Conservation (phyloP, 2,113 vertebrate genomes). For the Podarcis raffonei region DNA sequence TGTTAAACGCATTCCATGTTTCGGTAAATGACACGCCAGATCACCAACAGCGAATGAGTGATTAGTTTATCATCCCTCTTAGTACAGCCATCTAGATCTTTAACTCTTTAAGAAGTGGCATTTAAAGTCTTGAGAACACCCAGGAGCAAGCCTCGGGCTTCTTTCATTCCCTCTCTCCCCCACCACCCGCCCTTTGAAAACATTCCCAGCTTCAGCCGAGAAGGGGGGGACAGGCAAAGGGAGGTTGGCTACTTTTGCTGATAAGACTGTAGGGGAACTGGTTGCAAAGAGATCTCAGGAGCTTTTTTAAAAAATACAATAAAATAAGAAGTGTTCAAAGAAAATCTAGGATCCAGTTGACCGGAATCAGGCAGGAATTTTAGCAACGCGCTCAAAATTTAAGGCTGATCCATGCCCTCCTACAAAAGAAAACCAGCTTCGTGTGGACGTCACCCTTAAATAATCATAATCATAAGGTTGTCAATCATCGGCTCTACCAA, state of each 20-base stretch:
- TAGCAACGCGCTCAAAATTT: not conserved
- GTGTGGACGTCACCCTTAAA: not conserved
- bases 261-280: conserved; percentile 58
- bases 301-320: no score
- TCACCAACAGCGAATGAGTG: conserved; percentile 72
- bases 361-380: not conserved
- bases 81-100: conserved; percentile 76
- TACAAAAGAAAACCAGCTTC: not conserved
- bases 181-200: not conserved
- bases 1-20: conserved; percentile 73
- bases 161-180: not conserved
- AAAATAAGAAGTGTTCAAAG: not conserved
- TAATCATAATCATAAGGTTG: no score
- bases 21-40: conserved; percentile 75
- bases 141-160: conserved; percentile 76
- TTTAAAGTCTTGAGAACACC: conserved; percentile 79
- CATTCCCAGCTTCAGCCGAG: conserved; percentile 64
- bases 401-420: not conserved
- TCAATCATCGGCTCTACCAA: no score
- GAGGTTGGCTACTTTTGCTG: conserved; percentile 40
- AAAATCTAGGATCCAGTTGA: not conserved
- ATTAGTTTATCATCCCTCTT: conserved; percentile 78
- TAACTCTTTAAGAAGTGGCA: conserved; percentile 77
- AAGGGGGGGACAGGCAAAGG: conserved; percentile 70
- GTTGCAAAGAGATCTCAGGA: conserved; percentile 48